phyloP scores from a whole-genome alignment of 2,113 vertebrate species.

The Oncorhynchus nerka region DNA sequence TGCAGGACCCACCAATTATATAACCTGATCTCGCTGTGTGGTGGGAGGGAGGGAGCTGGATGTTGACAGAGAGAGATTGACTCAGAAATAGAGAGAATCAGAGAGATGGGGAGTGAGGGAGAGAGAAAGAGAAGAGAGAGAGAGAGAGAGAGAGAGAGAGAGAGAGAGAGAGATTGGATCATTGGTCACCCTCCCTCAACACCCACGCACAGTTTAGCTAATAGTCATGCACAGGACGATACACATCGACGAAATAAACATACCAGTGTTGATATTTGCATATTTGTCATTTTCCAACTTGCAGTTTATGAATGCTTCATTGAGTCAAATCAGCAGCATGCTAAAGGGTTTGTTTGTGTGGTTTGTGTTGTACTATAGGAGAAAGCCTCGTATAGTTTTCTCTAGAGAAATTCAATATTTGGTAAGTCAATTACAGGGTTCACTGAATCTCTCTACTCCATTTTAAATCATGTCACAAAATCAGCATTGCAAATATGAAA shows the following conservation, averaged over 20 bases:
- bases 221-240: constrained; percentile 1
- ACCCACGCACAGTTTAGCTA: neutral
- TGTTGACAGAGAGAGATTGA: neutral
- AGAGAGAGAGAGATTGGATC: too few relatives aligned
- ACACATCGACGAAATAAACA: neutral
- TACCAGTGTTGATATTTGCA: neutral
- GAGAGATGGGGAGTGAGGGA: neutral
- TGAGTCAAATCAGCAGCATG: neutral
- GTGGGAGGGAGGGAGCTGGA: neutral
- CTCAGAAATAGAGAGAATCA: too few relatives aligned
- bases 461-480: too few relatives aligned
- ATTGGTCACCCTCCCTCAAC: too few relatives aligned
- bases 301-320: neutral
- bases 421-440: constrained; percentile 45
- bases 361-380: neutral
- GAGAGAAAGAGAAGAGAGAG: too few relatives aligned
- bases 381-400: neutral
- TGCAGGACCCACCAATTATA: neutral
- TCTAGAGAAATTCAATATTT: constrained; percentile 20
- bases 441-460: constrained; percentile 15
- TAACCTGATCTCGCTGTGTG: neutral
- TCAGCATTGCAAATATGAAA: too few relatives aligned
- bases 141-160: too few relatives aligned
- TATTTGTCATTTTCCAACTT: neutral
- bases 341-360: neutral